Conservation (phyloP, 2,797 vertebrate species). For the Paratrypauchen microcephalus region DNA sequence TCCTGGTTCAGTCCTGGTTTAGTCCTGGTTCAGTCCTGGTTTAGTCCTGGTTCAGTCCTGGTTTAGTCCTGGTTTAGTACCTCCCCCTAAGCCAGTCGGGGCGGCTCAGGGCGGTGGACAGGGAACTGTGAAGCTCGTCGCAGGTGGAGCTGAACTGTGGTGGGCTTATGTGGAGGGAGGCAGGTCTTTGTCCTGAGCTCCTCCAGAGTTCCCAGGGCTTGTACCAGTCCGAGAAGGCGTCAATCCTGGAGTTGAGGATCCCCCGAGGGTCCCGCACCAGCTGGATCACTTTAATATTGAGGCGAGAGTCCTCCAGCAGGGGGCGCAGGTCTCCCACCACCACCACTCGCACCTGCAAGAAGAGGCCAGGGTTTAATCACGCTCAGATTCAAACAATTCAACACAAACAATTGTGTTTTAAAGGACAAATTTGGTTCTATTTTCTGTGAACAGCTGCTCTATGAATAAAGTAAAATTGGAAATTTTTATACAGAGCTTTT, state of each 20-base stretch:
- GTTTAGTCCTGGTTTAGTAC: background rate
- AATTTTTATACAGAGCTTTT: no score
- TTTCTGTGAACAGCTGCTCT: no score
- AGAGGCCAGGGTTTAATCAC: background rate
- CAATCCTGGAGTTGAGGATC: slow-evolving; percentile 90
- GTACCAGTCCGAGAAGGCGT: slow-evolving; percentile 92
- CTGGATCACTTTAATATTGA: slow-evolving; percentile 95
- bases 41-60: background rate
- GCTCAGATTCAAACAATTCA: no score
- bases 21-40: no score
- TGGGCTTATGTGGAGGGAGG: no score
- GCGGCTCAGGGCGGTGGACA: slow-evolving; percentile 85
- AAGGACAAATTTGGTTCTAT: no score
- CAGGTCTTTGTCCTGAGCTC: slow-evolving; percentile 87
- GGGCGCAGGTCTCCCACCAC: slow-evolving; percentile 88
- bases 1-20: no score
- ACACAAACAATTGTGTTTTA: no score
- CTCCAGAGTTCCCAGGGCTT: slow-evolving; percentile 94
- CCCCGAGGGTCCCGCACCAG: slow-evolving; percentile 92
- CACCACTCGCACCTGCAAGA: slow-evolving; percentile 80
- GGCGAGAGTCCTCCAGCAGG: slow-evolving; percentile 88
- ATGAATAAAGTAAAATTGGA: no score
- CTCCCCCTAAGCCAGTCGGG: slow-evolving; percentile 49
- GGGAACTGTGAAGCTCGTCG: slow-evolving; percentile 90
- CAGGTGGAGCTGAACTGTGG: slow-evolving; percentile 89